Evolutionary conservation across 2,888 invertebrate genomes (phyloP), one percentile per base, ranked within the genome.

Genomic region (Catocala fraxini): DNA sequence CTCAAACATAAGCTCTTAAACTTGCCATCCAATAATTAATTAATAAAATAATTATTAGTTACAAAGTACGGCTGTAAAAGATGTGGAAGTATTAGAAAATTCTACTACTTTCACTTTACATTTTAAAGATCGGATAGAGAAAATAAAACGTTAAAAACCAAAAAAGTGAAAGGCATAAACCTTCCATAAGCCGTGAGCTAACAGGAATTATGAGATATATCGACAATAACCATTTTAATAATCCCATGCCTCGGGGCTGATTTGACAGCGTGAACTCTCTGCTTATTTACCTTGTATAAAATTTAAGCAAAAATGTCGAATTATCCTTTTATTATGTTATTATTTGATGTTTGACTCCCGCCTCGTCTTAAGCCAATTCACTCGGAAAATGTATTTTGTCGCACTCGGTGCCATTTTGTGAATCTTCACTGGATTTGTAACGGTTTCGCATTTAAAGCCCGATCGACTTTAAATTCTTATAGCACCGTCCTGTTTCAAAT

Each of bases 281-380:
- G 56, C 73, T 75, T 84, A 83, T 83, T 85, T 83, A 82, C 72
- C 70, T 77, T 62, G 62, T 80, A 73, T 74, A 70, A 84, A 82
- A 83, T 80, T 81, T 72, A 71, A 81, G 73, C 73, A 78, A 80
- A 83, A 77, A 77, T 64, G 48, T 68, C 62, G 75, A 79, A 80
- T 81, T 77, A 79, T 81, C 73, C 75, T 63, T 76, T 77, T 80
- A 77, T 77, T 75, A 68, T 77, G 70, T 79, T 78, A 75, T 78
- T 80, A 76, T 84, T 83, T 78, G 75, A 78, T 79, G 74, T 82
- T 82, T 71, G 76, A 73, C 65, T 77, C 68, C 59, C 65, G 64
- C 56, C 62, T 67, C 71, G 63, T 65, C 70, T 71, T 64, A 56
- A 64, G 66, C 70, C 74, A 68, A 73, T 77, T 77, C 80, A 71